These are phyloP conservation scores for Silvanus unidentatus DNA, from an alignment of 2,888 invertebrate genomes.

Conservation along the genomic window DNA sequence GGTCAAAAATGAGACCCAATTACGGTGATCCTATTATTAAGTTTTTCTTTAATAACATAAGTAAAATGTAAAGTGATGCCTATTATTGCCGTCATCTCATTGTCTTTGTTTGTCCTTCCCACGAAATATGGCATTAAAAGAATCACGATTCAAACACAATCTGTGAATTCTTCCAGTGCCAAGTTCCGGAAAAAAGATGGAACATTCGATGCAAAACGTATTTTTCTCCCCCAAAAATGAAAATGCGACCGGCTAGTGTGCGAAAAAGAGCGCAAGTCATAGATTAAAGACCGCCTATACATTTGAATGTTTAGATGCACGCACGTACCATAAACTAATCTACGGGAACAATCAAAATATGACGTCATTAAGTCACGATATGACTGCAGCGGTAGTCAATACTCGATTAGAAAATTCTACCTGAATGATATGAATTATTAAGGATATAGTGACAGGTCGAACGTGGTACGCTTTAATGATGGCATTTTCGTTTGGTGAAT, in stretches of 20 bases:
- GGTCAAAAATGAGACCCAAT: too few species aligned
- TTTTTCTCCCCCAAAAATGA: too few species aligned
- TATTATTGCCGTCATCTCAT: too few species aligned
- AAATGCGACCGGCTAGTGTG: neutral
- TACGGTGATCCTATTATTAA: too few species aligned
- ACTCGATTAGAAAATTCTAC: neutral
- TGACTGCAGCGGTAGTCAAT: conserved; percentile 31
- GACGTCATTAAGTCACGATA: conserved; percentile 41
- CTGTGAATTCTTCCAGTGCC: conserved; percentile 68
- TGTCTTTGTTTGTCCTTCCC: conserved; percentile 19
- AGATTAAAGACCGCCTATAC: conserved; percentile 32
- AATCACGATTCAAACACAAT: conserved; percentile 57
- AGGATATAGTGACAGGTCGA: too few species aligned
- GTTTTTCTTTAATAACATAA: too few species aligned
- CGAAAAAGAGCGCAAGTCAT: conserved; percentile 33
- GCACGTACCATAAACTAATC: conserved; percentile 34
- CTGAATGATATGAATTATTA: neutral
- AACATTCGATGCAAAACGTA: conserved; percentile 2
- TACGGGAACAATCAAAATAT: conserved; percentile 37
- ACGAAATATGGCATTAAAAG: conserved; percentile 60
- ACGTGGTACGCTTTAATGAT: too few species aligned
- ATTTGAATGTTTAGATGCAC: conserved; percentile 34
- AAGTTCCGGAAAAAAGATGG: conserved; percentile 46
- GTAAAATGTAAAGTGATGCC: too few species aligned
- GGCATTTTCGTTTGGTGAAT: too few species aligned